These are phyloP conservation scores for Flexamia atlantica DNA, from an alignment of 2,888 invertebrate genomes.

Conservation along the genomic window DNA sequence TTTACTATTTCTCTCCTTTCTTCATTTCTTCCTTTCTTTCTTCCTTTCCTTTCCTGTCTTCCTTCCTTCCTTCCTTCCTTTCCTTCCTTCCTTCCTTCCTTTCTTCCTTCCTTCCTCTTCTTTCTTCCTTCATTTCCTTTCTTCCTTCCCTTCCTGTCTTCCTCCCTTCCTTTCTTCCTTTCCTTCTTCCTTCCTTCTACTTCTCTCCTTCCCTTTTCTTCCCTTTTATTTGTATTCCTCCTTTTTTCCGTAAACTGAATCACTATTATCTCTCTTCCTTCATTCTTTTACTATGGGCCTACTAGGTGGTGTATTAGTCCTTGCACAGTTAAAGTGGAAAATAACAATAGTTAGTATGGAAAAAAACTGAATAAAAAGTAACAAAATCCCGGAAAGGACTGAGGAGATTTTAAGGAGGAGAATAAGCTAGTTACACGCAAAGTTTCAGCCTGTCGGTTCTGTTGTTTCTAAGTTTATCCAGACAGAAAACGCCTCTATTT, in stretches of 20 bases:
- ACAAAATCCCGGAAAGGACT: too few species aligned
- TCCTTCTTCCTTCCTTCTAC: not conserved
- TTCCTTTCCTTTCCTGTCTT: conserved; percentile 3
- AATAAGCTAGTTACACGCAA: too few species aligned
- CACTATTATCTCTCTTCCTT: not conserved
- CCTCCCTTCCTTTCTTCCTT: not conserved
- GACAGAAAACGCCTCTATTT: too few species aligned
- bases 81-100: conserved; percentile 13
- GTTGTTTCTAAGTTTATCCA: too few species aligned
- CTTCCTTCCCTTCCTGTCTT: not conserved
- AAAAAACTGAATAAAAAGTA: too few species aligned
- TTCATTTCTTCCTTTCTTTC: conserved; percentile 7
- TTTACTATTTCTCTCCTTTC: conserved; percentile 21
- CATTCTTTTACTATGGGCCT: too few species aligned
- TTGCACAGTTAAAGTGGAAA: too few species aligned
- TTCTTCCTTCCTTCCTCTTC: not conserved
- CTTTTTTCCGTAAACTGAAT: not conserved
- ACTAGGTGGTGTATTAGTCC: too few species aligned
- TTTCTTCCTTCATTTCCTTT: too few species aligned
- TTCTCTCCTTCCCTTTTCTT: not conserved
- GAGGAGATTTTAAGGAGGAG: too few species aligned
- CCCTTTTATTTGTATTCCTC: not conserved
- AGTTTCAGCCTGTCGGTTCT: too few species aligned
- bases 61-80: not conserved
- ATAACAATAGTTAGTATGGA: too few species aligned